These are phyloP conservation scores for Motacilla alba DNA, from an alignment of 2,113 vertebrate species.

Conservation along the genomic window DNA sequence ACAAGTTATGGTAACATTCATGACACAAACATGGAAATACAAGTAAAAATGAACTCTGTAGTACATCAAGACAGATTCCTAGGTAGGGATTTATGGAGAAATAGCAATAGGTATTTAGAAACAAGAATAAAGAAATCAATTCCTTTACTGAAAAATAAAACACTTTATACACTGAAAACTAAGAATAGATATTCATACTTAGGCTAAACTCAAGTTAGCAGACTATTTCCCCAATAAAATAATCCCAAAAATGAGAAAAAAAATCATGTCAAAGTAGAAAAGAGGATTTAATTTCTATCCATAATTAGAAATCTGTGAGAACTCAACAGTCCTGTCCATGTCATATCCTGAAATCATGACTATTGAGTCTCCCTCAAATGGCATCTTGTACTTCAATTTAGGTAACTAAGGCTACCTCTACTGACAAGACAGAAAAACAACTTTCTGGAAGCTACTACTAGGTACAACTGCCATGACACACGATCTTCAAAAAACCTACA, in stretches of 20 bases:
- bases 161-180: background rate
- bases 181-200: background rate
- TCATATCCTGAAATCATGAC: background rate
- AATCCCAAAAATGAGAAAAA: background rate
- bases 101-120: background rate
- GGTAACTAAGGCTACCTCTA: background rate
- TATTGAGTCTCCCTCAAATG: background rate
- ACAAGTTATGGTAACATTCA: accelerated
- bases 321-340: background rate
- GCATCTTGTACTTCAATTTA: background rate
- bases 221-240: background rate
- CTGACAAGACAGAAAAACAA: background rate
- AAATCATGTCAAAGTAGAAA: background rate
- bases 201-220: background rate
- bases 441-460: background rate
- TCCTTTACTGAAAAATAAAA: background rate
- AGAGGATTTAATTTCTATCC: background rate
- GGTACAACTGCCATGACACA: background rate
- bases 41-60: background rate
- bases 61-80: background rate
- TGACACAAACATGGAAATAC: background rate
- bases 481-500: background rate
- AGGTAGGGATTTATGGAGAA: background rate
- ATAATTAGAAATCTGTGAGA: background rate
- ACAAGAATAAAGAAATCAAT: background rate